Evolutionary conservation across 2,113 vertebrate species (phyloP).

Genomic region (Pterocles orientalis): DNA sequence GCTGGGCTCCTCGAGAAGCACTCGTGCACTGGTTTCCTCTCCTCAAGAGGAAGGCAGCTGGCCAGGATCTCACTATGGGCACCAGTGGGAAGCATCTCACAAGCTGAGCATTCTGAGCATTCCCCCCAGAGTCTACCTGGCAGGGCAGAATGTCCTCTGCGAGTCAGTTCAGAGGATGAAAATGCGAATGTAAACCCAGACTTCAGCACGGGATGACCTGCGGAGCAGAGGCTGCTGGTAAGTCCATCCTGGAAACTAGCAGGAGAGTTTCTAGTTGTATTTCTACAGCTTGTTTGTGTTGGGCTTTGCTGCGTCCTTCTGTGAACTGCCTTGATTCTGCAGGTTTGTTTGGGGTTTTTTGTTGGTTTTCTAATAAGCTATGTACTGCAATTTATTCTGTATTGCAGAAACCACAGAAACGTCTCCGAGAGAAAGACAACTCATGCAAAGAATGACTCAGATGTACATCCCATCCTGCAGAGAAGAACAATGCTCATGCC

Average conservation of each 20-base stretch:
- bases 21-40: neutral
- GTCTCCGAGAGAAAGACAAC: neutral
- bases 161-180: neutral
- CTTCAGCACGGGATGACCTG: neutral
- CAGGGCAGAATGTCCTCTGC: neutral
- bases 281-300: neutral
- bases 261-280: neutral
- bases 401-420: slow-evolving; percentile 18
- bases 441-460: slow-evolving; percentile 47
- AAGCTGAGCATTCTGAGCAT: neutral
- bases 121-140: neutral
- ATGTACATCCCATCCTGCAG: slow-evolving; percentile 19
- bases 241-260: neutral
- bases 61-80: neutral
- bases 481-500: slow-evolving; percentile 37
- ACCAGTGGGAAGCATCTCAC: neutral
- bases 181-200: neutral
- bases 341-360: neutral
- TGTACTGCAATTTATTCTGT: slow-evolving; percentile 25
- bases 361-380: neutral
- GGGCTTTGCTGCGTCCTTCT: neutral
- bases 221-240: neutral
- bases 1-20: neutral
- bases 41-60: neutral
- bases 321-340: neutral